Evolutionary conservation across 1,140 invertebrate genomes (phyloP), one percentile per base, ranked within the genome.

Genomic region (Piezodorus guildinii): DNA sequence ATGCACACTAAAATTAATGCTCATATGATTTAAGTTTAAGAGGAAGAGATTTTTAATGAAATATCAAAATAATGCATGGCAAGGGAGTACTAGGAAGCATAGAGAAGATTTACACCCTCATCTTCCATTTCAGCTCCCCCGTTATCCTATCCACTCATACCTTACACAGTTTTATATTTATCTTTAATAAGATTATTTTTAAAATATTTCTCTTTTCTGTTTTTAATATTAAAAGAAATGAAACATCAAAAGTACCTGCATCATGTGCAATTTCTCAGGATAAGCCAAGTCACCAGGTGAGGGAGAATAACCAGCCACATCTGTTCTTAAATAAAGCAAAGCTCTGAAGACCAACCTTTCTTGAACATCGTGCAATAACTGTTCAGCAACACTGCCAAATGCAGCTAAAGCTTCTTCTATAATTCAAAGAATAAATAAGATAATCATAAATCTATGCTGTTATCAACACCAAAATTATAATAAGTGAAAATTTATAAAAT

Each of bases 251-350:
- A 58, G 61, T 30, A 71, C 81, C 70, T 94, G 88, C 94, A 99
- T 98, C 90, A 98, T 96, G 73, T 93, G 84, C 19, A 99, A 77
- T 75, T 98, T 96, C 70, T 97, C 90, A 0, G 96, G 96, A 79
- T 99, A 99, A 0, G 94, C 94, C 51, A 99, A 77, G 78, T 99
- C 96, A 0, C 96, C 96, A 16, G 88, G 82, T 16, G 92, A 93
- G 12, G 96, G 91, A 67, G 87, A 84, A 73, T 92, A 94, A 65
- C 85, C 83, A 25, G 90, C 75, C 68, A 99, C 93, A 76, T 99
- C 96, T 2, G 88, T 85, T 63, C 90, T 84, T 52, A 98, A 83
- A 74, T 96, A 98, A 61, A 98, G 84, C 77, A 97, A 90, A 2
- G 94, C 91, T 56, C 96, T 80, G 73, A 97, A 99, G 10, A 98